These are phyloP conservation scores for Poeciliopsis infans DNA, from an alignment of 2,797 vertebrate genomes.

Conservation along the genomic window DNA sequence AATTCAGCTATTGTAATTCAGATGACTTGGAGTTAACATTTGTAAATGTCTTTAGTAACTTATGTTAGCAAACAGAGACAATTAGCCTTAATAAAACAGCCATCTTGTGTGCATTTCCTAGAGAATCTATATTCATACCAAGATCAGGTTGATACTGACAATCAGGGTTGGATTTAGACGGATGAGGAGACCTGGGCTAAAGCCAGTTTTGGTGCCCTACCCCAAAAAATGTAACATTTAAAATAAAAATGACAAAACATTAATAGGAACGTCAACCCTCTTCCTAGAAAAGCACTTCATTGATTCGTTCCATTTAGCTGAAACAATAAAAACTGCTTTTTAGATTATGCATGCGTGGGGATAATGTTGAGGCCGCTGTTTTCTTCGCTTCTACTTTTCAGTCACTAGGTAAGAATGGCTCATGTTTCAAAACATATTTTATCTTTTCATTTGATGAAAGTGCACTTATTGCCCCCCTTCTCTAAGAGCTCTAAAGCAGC, in stretches of 20 bases:
- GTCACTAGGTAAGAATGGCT: background rate
- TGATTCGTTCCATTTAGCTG: background rate
- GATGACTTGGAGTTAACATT: background rate
- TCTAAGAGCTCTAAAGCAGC: constrained; percentile 1
- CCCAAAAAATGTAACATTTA: no score
- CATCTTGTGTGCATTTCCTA: background rate
- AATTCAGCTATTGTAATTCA: background rate
- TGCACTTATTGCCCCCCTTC: background rate
- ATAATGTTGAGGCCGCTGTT: background rate
- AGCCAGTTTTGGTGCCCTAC: no score
- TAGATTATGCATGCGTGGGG: background rate
- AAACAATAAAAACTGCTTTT: background rate
- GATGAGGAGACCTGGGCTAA: no score
- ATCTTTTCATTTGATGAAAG: background rate
- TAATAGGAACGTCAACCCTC: no score
- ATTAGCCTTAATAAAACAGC: background rate
- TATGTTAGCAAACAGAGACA: background rate
- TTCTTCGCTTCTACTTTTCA: constrained; percentile 5
- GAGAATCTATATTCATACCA: background rate
- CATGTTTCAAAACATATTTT: background rate
- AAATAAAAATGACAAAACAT: no score
- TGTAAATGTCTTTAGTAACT: background rate
- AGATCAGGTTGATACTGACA: background rate
- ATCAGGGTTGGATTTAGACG: background rate
- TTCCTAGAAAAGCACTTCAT: background rate